Evolutionary conservation across 2,797 vertebrate genomes (phyloP).

Genomic region (Acridotheres tristis): DNA sequence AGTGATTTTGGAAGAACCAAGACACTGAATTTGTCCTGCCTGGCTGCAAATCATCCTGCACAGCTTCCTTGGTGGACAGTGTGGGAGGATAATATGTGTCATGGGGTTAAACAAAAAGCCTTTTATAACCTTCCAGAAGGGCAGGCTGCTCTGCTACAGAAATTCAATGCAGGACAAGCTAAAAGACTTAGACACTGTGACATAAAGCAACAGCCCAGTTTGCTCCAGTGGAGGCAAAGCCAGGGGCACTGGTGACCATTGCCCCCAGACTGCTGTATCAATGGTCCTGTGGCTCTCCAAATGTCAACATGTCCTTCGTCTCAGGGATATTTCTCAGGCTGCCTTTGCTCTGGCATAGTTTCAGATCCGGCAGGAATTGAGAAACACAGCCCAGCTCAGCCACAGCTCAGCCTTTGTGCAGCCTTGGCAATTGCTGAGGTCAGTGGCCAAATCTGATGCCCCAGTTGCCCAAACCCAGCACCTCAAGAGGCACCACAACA

Average conservation of each 20-base stretch:
- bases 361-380: background rate
- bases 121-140: background rate
- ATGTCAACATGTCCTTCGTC: background rate
- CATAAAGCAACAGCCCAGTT: background rate
- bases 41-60: constrained; percentile 3
- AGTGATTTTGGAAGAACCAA: background rate
- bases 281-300: background rate
- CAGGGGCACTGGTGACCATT: background rate
- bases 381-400: background rate
- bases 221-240: background rate
- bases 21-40: background rate
- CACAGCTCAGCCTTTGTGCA: background rate
- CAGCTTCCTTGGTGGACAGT: background rate
- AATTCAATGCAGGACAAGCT: background rate
- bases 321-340: background rate
- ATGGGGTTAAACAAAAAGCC: background rate
- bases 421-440: background rate
- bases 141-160: background rate
- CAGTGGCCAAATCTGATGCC: background rate
- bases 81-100: background rate
- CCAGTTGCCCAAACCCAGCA: background rate
- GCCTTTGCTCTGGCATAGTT: background rate
- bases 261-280: background rate
- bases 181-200: background rate
- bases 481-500: background rate